Percentiles rank a stretch among this genome's conserved stretches.
phyloP scores from a whole-genome alignment of 37 sponge, comb jelly and placozoan species.

The Ianthella basta region DNA sequence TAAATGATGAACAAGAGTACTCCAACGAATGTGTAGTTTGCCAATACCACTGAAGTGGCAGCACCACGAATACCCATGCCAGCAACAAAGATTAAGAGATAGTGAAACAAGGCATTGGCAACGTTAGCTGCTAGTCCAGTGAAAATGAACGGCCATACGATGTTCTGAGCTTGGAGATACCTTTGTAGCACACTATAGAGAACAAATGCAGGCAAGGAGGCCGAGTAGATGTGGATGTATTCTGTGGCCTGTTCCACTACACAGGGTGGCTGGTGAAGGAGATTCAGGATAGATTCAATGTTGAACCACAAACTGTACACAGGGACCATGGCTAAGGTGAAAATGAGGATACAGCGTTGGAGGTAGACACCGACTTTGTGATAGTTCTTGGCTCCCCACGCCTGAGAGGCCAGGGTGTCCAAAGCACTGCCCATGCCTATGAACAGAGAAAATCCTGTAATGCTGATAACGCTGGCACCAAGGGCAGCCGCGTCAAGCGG shows the following conservation, averaged over 20 bases:
- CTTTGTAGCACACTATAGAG: constrained; percentile 38
- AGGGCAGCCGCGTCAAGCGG: constrained; percentile 46
- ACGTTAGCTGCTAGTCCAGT: constrained; percentile 22
- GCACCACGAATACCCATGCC: constrained; percentile 32
- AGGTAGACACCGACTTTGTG: constrained; percentile 55
- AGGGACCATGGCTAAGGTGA: constrained; percentile 2
- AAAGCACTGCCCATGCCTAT: not conserved
- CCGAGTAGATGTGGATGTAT: not conserved
- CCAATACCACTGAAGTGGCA: constrained; percentile 8
- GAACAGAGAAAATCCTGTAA: no score
- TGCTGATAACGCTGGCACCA: not conserved
- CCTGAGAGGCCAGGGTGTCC: constrained; percentile 37
- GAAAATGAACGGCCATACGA: constrained; percentile 48
- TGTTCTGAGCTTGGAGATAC: constrained; percentile 68
- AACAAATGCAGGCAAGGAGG: not conserved
- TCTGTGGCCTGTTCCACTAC: constrained; percentile 30
- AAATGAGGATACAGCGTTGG: constrained; percentile 59
- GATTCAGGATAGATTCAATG: constrained; percentile 55
- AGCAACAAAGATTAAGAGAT: constrained; percentile 32
- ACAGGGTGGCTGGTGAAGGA: constrained; percentile 54
- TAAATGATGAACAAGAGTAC: constrained; percentile 29
- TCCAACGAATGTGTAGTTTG: constrained; percentile 1
- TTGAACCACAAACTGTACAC: constrained; percentile 46
- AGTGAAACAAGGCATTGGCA: constrained; percentile 35
- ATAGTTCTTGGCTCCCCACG: constrained; percentile 69